Evolutionary conservation across 2,113 vertebrate genomes (phyloP).

Genomic region (Laterallus jamaicensis): DNA sequence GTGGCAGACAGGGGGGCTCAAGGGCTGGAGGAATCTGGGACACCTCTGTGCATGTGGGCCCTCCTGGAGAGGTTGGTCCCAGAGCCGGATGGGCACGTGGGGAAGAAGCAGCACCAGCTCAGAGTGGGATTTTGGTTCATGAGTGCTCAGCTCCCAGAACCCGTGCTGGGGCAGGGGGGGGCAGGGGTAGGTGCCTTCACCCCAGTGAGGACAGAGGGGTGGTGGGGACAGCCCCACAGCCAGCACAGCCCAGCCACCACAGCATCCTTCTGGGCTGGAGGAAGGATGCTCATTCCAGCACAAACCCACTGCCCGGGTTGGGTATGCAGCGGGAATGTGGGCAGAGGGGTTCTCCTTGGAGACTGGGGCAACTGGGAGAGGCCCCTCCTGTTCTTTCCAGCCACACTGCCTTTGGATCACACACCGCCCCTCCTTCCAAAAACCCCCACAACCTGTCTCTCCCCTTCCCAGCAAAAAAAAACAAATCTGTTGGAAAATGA

Average conservation of each 20-base stretch:
- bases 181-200: neutral
- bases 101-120: neutral
- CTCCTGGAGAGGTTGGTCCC: neutral
- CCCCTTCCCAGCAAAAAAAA: neutral
- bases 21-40: constrained; percentile 53
- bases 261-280: neutral
- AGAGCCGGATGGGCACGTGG: neutral
- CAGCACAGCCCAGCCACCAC: neutral
- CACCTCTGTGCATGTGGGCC: constrained; percentile 8
- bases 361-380: neutral
- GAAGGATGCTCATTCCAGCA: neutral
- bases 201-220: fast-evolving
- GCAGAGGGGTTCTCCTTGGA: neutral
- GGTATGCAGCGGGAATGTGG: neutral
- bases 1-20: constrained; percentile 10
- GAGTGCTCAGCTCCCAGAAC: fast-evolving
- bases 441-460: neutral
- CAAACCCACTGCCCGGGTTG: neutral
- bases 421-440: neutral
- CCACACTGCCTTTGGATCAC: neutral
- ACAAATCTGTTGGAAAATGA: neutral
- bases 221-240: fast-evolving
- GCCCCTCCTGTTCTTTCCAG: neutral
- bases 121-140: neutral
- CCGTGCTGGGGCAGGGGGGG: neutral